Conservation (phyloP, 2,113 vertebrate species). For the Neoarius graeffei region DNA sequence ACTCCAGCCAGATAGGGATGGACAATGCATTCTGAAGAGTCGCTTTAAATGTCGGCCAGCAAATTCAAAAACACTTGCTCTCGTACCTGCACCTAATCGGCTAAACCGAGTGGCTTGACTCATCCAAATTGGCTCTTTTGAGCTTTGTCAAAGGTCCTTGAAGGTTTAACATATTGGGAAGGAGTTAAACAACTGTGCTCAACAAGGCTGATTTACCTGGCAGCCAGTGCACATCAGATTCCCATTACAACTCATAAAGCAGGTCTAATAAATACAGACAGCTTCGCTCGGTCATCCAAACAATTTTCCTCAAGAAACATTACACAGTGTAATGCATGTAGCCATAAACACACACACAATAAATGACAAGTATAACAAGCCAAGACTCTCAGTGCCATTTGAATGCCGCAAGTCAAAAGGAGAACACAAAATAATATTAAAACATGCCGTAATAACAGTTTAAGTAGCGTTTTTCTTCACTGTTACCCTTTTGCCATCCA, state of each 20-base stretch:
- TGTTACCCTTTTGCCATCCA: background rate
- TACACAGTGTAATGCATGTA: too few relatives aligned
- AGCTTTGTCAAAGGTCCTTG: slow-evolving; percentile 34
- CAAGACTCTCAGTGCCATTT: background rate
- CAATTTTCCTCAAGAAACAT: background rate
- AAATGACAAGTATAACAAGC: background rate
- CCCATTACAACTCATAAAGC: background rate
- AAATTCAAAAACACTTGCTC: slow-evolving; percentile 54
- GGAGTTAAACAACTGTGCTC: background rate
- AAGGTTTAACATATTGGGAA: background rate
- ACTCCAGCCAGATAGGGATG: slow-evolving; percentile 50
- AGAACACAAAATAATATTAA: background rate
- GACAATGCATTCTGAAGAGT: slow-evolving; percentile 49
- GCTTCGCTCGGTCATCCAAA: background rate
- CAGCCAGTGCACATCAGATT: background rate
- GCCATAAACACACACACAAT: background rate
- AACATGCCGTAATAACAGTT: background rate
- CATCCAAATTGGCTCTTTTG: slow-evolving; percentile 12
- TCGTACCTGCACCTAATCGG: slow-evolving; percentile 38
- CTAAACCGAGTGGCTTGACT: slow-evolving; percentile 32
- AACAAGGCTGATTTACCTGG: slow-evolving; percentile 3
- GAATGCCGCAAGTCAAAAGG: background rate
- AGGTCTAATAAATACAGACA: background rate
- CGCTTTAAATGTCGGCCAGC: slow-evolving; percentile 39
- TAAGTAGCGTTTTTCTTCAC: background rate